These are phyloP conservation scores for Mirounga angustirostris DNA, from an alignment of 2,113 vertebrate genomes.

Conservation along the genomic window DNA sequence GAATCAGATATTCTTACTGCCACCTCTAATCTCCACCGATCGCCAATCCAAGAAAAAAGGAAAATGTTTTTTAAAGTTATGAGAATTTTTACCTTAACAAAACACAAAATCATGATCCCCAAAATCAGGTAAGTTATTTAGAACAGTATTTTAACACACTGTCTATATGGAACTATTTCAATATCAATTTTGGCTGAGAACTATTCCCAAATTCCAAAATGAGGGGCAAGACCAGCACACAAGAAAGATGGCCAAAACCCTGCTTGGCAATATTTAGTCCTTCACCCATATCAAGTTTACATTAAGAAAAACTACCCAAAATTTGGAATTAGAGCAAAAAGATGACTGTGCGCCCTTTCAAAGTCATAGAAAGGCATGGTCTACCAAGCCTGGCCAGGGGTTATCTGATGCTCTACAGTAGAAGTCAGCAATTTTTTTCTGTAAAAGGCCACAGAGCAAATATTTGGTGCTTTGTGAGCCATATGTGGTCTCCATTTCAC, in stretches of 20 bases:
- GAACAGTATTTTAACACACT: background rate
- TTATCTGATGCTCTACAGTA: background rate
- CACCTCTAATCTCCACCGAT: background rate
- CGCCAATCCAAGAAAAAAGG: background rate
- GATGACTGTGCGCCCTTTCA: background rate
- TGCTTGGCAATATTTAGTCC: background rate
- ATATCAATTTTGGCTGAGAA: background rate
- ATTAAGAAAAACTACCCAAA: background rate
- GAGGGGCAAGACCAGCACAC: background rate
- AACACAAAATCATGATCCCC: background rate
- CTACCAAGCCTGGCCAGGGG: background rate
- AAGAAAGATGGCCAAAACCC: background rate
- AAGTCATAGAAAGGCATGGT: background rate
- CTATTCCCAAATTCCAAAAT: background rate
- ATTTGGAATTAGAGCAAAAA: background rate
- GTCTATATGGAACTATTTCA: background rate
- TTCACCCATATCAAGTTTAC: background rate
- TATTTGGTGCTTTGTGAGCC: background rate
- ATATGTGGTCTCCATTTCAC: background rate
- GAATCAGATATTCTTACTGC: background rate
- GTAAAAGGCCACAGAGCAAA: background rate
- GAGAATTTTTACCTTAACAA: constrained; percentile 11
- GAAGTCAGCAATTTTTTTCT: background rate
- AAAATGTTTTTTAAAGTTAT: background rate
- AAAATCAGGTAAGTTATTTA: background rate